phyloP scores from a whole-genome alignment of 2,888 invertebrate species.

The Cacoxenus indagator region DNA sequence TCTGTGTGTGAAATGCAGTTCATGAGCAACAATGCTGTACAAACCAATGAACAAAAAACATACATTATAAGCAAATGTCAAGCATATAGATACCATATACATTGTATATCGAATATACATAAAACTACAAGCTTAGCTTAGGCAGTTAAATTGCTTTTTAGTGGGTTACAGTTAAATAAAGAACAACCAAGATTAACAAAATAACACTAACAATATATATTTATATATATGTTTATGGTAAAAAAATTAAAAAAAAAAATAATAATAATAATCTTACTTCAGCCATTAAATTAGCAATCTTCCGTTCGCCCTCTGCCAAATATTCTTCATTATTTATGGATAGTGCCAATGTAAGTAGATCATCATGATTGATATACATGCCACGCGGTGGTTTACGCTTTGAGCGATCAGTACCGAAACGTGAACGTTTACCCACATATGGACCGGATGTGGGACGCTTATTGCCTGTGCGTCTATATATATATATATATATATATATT shows the following conservation, averaged over 20 bases:
- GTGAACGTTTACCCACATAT: slow-evolving; percentile 64
- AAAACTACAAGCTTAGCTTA: too few species aligned
- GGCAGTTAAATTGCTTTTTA: too few species aligned
- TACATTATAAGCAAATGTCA: too few species aligned
- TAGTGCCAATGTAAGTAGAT: slow-evolving; percentile 89
- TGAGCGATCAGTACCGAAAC: slow-evolving; percentile 71
- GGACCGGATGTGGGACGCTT: slow-evolving; percentile 85
- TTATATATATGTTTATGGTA: too few species aligned
- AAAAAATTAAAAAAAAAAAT: neutral
- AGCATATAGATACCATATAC: too few species aligned
- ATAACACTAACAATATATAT: too few species aligned
- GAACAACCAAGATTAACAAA: too few species aligned
- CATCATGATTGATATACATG: slow-evolving; percentile 98
- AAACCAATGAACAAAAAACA: too few species aligned
- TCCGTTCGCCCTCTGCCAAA: slow-evolving; percentile 92
- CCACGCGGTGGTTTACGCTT: slow-evolving; percentile 94
- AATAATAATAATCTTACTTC: slow-evolving; percentile 81
- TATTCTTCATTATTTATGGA: slow-evolving; percentile 77
- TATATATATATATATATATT: slow-evolving; percentile 4
- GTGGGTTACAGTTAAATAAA: too few species aligned
- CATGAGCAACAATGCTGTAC: neutral
- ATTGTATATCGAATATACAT: too few species aligned
- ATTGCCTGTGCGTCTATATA: slow-evolving; percentile 81
- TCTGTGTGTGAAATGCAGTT: neutral
- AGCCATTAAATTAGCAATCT: slow-evolving; percentile 93